Conservation (phyloP, 2,888 invertebrate genomes). For the Diarsia dahlii region DNA sequence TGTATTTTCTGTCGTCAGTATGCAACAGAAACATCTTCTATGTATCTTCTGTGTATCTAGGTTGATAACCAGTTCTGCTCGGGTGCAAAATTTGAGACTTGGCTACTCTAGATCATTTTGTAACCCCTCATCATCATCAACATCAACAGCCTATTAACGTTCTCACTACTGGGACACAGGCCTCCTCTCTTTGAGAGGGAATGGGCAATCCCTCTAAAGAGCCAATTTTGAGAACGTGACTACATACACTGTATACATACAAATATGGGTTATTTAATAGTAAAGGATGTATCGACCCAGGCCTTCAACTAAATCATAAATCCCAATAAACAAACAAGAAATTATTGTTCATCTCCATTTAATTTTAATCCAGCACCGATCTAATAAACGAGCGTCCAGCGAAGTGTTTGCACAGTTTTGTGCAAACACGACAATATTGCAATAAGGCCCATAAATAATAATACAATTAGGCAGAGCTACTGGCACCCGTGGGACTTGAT, state of each 20-base stretch:
- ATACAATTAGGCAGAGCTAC: constrained; percentile 78
- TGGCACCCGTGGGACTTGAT: constrained; percentile 74
- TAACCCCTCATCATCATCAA: too few relatives aligned
- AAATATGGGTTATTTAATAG: too few relatives aligned
- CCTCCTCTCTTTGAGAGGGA: too few relatives aligned
- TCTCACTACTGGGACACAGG: too few relatives aligned
- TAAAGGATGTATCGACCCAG: neutral
- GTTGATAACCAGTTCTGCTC: too few relatives aligned
- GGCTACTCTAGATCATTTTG: too few relatives aligned
- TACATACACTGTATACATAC: too few relatives aligned
- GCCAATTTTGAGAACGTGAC: too few relatives aligned
- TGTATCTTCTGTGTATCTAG: neutral
- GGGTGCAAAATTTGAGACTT: too few relatives aligned
- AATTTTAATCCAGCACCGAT: constrained; percentile 55
- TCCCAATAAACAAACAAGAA: constrained; percentile 32
- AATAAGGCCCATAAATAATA: constrained; percentile 81
- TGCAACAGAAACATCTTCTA: neutral
- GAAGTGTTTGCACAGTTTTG: constrained; percentile 71
- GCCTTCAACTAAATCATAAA: constrained; percentile 8
- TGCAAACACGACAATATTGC: constrained; percentile 75
- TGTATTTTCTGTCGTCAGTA: neutral
- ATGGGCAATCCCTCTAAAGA: too few relatives aligned
- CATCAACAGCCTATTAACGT: too few relatives aligned
- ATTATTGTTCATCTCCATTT: constrained; percentile 50
- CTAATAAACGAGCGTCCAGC: constrained; percentile 64